Base-by-base conservation (phyloP, 1,140 invertebrate species). In the Euwallacea similis region DNA sequence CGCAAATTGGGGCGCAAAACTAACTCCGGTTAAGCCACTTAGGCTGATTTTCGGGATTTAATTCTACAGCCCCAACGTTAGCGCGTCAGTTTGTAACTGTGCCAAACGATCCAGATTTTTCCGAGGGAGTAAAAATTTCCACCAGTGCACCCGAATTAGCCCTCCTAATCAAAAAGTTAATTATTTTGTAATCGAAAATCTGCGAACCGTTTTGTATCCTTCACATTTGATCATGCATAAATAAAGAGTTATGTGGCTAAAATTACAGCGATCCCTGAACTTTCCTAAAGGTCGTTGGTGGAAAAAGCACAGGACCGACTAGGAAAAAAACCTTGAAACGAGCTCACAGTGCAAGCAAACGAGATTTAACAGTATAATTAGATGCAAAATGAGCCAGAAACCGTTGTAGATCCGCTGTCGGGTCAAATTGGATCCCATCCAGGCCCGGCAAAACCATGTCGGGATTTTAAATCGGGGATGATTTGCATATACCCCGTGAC, bases 381-480 rank as follows among this genome's bases (percentile, higher is more conserved):
- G 71, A 72, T 72, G 71, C 71, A 72, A 72, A 72, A 72, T 67
- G 71, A 67, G 67, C 71, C 71, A 72, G 71, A 72, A 72, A 72
- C 69, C 69, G 71, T 64, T 62, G 65, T 67, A 62, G 64, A 56
- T 67, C 21, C 59, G 59, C 44, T 43, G 71, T 44, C 54, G 60
- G 58, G 65, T 62, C 61, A 67, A 72, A 72, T 72, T 72, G 71
- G 71, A 72, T 72, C 58, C 13, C 15, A 67, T 62, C 65, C 64
- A 62, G 59, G 33, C 58, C 55, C 64, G 71, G 69, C 59, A 67
- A 72, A 72, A 67, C 59, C 71, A 64, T 72, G 71, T 72, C 58
- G 64, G 65, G 67, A 68, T 67, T 72, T 72, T 55, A 72, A 72
- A 72, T 67, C 41, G 42, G 46, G 1, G 2, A 33, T 6, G 43